Evolutionary conservation across 2,113 vertebrate species (phyloP), one percentile per base, ranked within the genome.

Genomic region (Ahaetulla prasina): DNA sequence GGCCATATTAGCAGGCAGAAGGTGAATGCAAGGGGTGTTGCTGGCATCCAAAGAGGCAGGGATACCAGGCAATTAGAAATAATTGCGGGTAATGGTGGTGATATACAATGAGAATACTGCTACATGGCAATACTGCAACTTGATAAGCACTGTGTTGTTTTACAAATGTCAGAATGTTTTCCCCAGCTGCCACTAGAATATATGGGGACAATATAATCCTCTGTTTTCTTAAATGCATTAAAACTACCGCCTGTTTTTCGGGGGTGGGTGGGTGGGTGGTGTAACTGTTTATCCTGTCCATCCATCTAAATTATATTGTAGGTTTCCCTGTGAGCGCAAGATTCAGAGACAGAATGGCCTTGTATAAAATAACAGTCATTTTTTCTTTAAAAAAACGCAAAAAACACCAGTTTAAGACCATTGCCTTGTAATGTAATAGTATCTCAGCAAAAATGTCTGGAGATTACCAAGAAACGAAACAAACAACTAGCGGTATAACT

Each of bases 101-200:
- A 22, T 47, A 63, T 45, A 23, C 25, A n/a, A 49, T 39, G 27
- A 45, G 27, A 89, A 47, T 52, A 87, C 63, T 53, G 27, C 47
- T 43, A 49, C 86, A n/a, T 47, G 60, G 68, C 49, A 12, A 35
- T 27, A 63, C 22, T 68, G 27, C 74, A 91, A 47, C 11, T 52
- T 91, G 89, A 27, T 52, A 43, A 53, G 80, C 54, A 6, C 18
- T 90, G 53, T 23, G 11, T 8, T 84, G 14, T 89, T 93, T 91
- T 54, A 90, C 27, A 57, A 39, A 52, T 93, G n/a, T 57, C 74
- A 89, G 53, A 43, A 8, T 88, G 8, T 10, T 23, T 92, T 88
- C 30, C 91, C 80, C 80, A 93, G 35, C 85, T 88, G 89, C 84
- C 39, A 85, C 53, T 91, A 87, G 93, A 94, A 93, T 93, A 91